Conservation (phyloP, 1,140 invertebrate genomes). For the Sycobia sp. region DNA sequence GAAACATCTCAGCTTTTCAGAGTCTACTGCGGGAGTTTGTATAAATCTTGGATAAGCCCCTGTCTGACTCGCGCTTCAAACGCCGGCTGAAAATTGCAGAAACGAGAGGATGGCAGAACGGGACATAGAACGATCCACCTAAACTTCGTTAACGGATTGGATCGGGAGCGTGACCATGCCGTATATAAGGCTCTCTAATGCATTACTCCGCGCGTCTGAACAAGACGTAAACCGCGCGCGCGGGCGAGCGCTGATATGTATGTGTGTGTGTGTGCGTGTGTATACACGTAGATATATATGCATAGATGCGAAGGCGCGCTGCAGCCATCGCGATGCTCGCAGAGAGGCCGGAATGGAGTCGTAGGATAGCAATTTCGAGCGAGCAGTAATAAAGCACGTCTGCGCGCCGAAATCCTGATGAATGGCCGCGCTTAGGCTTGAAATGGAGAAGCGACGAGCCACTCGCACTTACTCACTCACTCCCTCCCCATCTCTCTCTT, state of each 20-base stretch:
- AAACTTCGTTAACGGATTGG: slow-evolving; percentile 52
- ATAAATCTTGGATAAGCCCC: too few species aligned
- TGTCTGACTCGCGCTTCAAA: too few species aligned
- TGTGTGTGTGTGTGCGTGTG: too few species aligned
- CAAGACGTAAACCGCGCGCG: too few species aligned
- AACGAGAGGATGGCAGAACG: too few species aligned
- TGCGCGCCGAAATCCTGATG: slow-evolving; percentile 64
- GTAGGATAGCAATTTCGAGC: slow-evolving; percentile 64
- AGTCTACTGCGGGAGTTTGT: too few species aligned
- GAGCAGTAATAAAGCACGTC: slow-evolving; percentile 63
- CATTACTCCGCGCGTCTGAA: slow-evolving; percentile 44
- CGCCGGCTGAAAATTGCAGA: too few species aligned
- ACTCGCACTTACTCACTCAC: slow-evolving; percentile 51
- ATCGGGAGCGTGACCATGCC: slow-evolving; percentile 46
- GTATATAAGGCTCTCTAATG: slow-evolving; percentile 55
- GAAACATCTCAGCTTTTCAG: too few species aligned
- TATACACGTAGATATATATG: too few species aligned
- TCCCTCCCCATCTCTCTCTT: too few species aligned
- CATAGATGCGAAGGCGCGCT: slow-evolving; percentile 13
- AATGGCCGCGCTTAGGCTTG: slow-evolving; percentile 63
- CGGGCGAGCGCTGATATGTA: too few species aligned
- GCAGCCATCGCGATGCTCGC: slow-evolving; percentile 1
- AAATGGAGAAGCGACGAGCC: slow-evolving; percentile 62
- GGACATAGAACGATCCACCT: slow-evolving; percentile 38
- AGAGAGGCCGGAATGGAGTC: slow-evolving; percentile 60